Base-by-base conservation (phyloP, 2,888 invertebrate species). In the Podotricha telesiphe region DNA sequence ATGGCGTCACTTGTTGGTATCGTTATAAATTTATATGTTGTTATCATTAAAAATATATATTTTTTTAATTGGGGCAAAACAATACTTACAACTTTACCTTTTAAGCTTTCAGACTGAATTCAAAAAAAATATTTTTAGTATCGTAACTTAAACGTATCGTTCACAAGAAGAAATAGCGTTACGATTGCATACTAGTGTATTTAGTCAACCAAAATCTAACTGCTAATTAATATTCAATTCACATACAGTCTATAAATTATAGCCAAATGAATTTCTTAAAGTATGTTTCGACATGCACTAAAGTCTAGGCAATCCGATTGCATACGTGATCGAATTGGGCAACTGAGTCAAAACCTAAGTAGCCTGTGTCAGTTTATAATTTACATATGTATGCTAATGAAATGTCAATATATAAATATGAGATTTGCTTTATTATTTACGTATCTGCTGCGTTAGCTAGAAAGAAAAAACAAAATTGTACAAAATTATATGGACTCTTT, bases 251-350 rank as follows among this genome's bases (percentile, higher is more conserved):
- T 65, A 71, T 71, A 65, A 71, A 58, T 71, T 65, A 68, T 66
- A 56, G 47, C 40, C 37, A 58, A 71, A 71, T 17, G 48, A 62
- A 71, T 71, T 66, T 71, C 71, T 47, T 51, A 58, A 68, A 62
- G 59, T 63, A 61, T 65, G 65, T 70, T 71, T 70, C 72, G 64
- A 68, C 70, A 71, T 50, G 62, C 66, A 62, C 73, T 69, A 65
- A 66, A 65, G 64, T 67, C 70, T 70, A 65, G 69, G 66, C 70
- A 68, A 61, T 66, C 58, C 68, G 40, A 67, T 61, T 67, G 62
- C 67, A 67, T 62, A 62, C 34, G 20, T 37, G 61, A 68, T 74
- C 53, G 48, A 58, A 70, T 74, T 70, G 51, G 51, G 65, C 71
- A 70, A 70, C 45, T 20, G 10, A 61, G 37, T 58, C 58, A 48